phyloP scores from a whole-genome alignment of 2,888 invertebrate genomes.

The Melanchra persicariae region DNA sequence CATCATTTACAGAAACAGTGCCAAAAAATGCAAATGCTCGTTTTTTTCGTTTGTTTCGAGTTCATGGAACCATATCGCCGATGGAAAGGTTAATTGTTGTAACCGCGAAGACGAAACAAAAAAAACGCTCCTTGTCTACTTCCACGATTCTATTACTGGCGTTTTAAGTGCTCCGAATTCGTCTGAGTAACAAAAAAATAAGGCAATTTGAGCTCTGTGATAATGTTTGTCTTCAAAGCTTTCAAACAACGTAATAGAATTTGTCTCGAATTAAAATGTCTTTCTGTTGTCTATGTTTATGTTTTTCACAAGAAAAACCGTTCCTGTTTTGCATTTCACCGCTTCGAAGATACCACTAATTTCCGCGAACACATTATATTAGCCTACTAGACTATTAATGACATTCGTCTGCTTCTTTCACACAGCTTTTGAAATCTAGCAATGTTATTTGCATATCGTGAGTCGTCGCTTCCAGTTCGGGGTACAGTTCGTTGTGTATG shows the following conservation, averaged over 20 bases:
- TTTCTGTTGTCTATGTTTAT: background rate
- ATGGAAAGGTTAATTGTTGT: constrained; percentile 59
- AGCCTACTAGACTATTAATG: constrained; percentile 66
- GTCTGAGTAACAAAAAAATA: constrained; percentile 6
- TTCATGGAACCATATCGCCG: constrained; percentile 64
- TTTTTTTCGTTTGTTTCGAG: constrained; percentile 50
- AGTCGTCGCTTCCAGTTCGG: constrained; percentile 69
- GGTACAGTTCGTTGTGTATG: constrained; percentile 78
- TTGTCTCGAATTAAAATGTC: background rate
- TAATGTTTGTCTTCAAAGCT: constrained; percentile 1
- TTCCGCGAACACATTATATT: constrained; percentile 58
- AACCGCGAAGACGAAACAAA: constrained; percentile 39
- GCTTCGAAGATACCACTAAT: constrained; percentile 19
- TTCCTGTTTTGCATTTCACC: constrained; percentile 3
- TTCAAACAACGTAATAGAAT: background rate
- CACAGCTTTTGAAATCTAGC: constrained; percentile 65
- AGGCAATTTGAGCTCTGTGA: constrained; percentile 2
- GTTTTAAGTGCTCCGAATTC: constrained; percentile 38
- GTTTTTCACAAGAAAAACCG: constrained; percentile 10
- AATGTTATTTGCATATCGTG: constrained; percentile 71
- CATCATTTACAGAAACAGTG: constrained; percentile 55
- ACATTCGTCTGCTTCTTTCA: constrained; percentile 59
- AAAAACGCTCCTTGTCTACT: constrained; percentile 48
- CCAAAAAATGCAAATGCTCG: constrained; percentile 44
- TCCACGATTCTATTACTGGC: constrained; percentile 37